Conservation (phyloP, 2,888 invertebrate species). For the Eupithecia tripunctaria region DNA sequence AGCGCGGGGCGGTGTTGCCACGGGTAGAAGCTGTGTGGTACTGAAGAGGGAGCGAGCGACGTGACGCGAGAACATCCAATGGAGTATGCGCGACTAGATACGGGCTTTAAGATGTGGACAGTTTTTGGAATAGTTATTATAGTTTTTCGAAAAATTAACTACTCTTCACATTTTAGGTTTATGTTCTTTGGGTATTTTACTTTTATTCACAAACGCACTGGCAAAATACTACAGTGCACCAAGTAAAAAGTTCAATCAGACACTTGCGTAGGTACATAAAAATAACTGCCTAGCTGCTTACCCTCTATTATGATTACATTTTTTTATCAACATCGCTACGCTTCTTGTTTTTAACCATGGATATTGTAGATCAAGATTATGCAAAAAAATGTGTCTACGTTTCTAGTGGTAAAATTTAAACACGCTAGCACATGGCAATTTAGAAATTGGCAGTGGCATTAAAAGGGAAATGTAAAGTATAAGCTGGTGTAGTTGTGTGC, state of each 20-base stretch:
- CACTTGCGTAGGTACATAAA: neutral
- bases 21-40: slow-evolving; percentile 76
- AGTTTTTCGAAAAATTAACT: neutral
- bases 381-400: neutral
- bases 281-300: neutral
- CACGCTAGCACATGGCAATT: no score
- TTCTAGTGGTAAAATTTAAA: no score
- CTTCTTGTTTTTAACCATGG: neutral
- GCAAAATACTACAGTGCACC: neutral
- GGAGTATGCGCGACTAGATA: slow-evolving; percentile 55
- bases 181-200: neutral
- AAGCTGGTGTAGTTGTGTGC: no score
- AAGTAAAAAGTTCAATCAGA: neutral
- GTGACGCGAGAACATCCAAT: slow-evolving; percentile 62
- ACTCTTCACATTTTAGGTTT: neutral
- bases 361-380: neutral
- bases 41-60: slow-evolving; percentile 65
- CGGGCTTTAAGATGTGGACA: neutral
- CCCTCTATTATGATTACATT: neutral
- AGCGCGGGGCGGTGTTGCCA: slow-evolving; percentile 55
- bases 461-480: neutral
- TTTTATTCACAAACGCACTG: neutral
- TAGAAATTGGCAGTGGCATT: no score
- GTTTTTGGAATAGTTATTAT: neutral
- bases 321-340: neutral